Conservation (phyloP, 2,888 invertebrate species). For the Vesta saturnalis region DNA sequence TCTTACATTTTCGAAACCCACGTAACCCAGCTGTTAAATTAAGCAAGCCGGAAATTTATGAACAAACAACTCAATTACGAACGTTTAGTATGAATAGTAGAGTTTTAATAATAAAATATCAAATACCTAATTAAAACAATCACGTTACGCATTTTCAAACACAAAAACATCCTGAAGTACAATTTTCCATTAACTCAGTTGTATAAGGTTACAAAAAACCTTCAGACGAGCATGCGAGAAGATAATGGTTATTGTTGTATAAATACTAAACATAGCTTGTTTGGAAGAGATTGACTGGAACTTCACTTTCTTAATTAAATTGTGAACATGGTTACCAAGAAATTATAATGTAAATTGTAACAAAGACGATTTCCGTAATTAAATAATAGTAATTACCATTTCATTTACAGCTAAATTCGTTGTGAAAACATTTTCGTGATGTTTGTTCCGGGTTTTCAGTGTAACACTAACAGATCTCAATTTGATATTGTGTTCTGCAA, state of each 20-base stretch:
- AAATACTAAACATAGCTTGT: constrained; percentile 27
- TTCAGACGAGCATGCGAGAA: too few relatives aligned
- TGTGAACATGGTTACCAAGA: constrained; percentile 7
- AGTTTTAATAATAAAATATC: too few relatives aligned
- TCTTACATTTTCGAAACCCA: constrained; percentile 14
- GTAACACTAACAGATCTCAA: not conserved
- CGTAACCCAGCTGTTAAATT: constrained; percentile 16
- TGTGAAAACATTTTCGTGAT: constrained; percentile 3
- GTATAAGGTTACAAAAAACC: too few relatives aligned
- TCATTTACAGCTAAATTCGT: constrained; percentile 2
- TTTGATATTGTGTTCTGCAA: not conserved
- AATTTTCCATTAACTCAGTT: too few relatives aligned
- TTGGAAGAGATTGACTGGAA: constrained; percentile 18
- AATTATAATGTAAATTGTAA: constrained; percentile 3
- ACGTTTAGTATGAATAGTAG: not conserved
- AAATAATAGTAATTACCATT: constrained; percentile 10
- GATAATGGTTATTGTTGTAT: not conserved
- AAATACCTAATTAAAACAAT: too few relatives aligned
- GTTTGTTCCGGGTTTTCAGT: not conserved
- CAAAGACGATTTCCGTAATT: not conserved
- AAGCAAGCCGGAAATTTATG: not conserved
- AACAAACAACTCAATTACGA: not conserved
- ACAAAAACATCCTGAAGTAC: too few relatives aligned
- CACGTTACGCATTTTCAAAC: too few relatives aligned
- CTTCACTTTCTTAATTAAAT: constrained; percentile 27